Percentiles rank a stretch among this genome's conserved stretches.
Evolutionary conservation across 2,113 vertebrate genomes (phyloP).

Genomic region (Chaetorhynchus papuensis): DNA sequence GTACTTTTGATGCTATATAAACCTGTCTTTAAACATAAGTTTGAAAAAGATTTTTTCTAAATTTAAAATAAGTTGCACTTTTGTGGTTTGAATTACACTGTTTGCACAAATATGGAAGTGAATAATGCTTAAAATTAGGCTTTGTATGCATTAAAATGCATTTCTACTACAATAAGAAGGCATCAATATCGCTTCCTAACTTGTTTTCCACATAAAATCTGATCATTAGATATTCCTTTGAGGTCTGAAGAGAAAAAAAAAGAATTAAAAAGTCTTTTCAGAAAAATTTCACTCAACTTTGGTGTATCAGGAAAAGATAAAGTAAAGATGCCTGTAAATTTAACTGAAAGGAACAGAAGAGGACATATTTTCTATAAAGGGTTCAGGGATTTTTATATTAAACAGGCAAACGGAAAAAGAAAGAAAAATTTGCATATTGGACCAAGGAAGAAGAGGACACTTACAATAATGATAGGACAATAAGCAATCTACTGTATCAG

Average conservation of each 20-base stretch:
- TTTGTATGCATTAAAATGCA: neutral
- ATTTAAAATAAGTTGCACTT: neutral
- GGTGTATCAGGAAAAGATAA: rapidly evolving
- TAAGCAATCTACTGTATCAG: neutral
- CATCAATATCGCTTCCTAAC: neutral
- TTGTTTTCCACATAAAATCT: neutral
- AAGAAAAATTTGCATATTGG: neutral
- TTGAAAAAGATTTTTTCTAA: neutral
- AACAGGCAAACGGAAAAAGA: neutral
- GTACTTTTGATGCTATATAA: neutral
- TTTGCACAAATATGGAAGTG: neutral
- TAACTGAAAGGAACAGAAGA: neutral
- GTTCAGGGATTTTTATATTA: neutral
- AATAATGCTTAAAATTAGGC: neutral
- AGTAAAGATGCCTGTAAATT: neutral
- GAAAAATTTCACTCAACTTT: neutral
- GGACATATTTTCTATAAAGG: rapidly evolving
- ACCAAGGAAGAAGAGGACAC: neutral
- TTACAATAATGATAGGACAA: neutral
- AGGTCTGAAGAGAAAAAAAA: neutral
- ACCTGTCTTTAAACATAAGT: neutral
- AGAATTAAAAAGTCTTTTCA: neutral
- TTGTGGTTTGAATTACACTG: neutral
- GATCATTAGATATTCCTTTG: neutral
- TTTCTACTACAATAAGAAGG: neutral